Evolutionary conservation across 2,113 vertebrate genomes (phyloP).

Genomic region (Pseudorasbora parva): DNA sequence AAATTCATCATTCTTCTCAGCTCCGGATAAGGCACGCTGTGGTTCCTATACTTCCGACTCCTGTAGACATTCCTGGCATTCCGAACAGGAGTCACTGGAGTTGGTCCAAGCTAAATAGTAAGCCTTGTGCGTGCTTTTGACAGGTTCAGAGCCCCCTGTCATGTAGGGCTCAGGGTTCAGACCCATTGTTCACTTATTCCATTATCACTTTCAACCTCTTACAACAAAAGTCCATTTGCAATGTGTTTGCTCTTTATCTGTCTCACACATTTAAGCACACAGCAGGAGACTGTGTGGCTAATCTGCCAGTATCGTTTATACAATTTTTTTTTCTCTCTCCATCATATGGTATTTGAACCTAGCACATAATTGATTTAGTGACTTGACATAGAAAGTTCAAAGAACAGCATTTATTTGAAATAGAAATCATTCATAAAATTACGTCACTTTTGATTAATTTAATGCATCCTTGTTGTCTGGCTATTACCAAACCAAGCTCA

Average conservation of each 20-base stretch:
- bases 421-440: not conserved
- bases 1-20: slow-evolving; percentile 26
- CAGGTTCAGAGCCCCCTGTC: slow-evolving; percentile 37
- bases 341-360: not conserved
- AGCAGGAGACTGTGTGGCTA: slow-evolving; percentile 14
- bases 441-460: not conserved
- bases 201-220: not conserved
- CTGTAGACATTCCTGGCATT: slow-evolving; percentile 63
- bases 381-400: not conserved
- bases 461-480: too few species aligned
- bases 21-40: slow-evolving; percentile 52
- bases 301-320: slow-evolving; percentile 3
- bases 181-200: slow-evolving; percentile 38
- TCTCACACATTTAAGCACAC: not conserved
- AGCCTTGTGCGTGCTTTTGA: slow-evolving; percentile 36
- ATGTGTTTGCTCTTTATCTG: not conserved
- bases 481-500: too few species aligned
- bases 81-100: slow-evolving; percentile 49
- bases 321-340: not conserved
- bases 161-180: slow-evolving; percentile 7
- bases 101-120: slow-evolving; percentile 61
- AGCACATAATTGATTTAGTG: slow-evolving; percentile 15
- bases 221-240: slow-evolving; percentile 1
- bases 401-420: not conserved
- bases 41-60: slow-evolving; percentile 51